Percentiles rank a stretch among this genome's conserved stretches.
phyloP scores from a whole-genome alignment of 2,113 vertebrate species.

The Columbina picui region DNA sequence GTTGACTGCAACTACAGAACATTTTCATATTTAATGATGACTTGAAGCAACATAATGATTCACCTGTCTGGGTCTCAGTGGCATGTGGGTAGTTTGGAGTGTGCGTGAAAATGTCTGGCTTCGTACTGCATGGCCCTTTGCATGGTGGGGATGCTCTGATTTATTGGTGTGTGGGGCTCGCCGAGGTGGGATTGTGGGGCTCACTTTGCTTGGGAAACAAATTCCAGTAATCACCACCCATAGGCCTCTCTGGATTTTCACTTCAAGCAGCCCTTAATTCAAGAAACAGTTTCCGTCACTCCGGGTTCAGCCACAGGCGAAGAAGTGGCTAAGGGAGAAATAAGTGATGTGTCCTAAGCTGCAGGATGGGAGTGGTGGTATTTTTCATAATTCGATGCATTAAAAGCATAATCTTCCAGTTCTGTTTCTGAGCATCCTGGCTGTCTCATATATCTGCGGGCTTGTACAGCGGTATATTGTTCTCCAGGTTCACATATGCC shows the following conservation, averaged over 20 bases:
- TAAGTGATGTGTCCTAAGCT: neutral
- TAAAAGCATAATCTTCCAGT: conserved; percentile 33
- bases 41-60: neutral
- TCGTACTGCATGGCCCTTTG: neutral
- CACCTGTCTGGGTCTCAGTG: neutral
- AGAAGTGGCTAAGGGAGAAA: conserved; percentile 1
- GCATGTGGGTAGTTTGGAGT: neutral
- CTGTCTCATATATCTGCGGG: neutral
- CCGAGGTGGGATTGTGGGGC: neutral
- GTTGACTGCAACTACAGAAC: neutral
- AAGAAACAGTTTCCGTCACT: neutral
- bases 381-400: conserved; percentile 57
- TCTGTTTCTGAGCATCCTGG: neutral
- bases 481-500: neutral
- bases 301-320: neutral
- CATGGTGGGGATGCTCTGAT: neutral
- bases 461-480: neutral
- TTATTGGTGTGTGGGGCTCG: neutral
- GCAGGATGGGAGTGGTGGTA: neutral
- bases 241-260: neutral
- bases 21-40: neutral
- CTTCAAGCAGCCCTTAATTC: conserved; percentile 32
- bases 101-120: neutral
- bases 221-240: neutral
- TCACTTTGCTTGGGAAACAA: neutral